These are phyloP conservation scores for Agrypnus murinus DNA, from an alignment of 2,888 invertebrate genomes.

Conservation along the genomic window DNA sequence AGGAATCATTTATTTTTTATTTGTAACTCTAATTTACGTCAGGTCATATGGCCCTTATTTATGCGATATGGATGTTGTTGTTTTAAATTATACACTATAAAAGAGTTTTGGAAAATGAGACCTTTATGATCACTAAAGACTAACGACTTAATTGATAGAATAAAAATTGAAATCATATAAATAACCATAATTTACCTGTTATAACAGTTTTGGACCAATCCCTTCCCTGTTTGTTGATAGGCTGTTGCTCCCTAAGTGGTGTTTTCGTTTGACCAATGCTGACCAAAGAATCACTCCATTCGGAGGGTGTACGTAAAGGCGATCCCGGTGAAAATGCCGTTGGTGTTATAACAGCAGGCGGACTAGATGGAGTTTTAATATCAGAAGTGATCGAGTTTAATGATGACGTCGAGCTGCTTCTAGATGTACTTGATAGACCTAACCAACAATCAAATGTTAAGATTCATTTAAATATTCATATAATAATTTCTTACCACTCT, in stretches of 20 bases:
- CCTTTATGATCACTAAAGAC: too few species aligned
- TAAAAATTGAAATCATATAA: background rate
- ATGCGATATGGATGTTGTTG: too few species aligned
- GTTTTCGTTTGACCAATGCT: constrained; percentile 72
- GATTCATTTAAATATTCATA: background rate
- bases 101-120: too few species aligned
- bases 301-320: constrained; percentile 72
- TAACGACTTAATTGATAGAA: too few species aligned
- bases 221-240: constrained; percentile 63
- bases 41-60: too few species aligned
- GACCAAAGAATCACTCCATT: constrained; percentile 73
- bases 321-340: constrained; percentile 67
- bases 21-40: too few species aligned
- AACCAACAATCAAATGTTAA: background rate
- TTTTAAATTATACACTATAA: too few species aligned
- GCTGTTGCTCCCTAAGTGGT: constrained; percentile 72
- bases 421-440: constrained; percentile 72
- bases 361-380: constrained; percentile 65
- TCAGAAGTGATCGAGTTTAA: constrained; percentile 75
- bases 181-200: constrained; percentile 44
- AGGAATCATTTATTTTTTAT: too few species aligned
- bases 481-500: constrained; percentile 60
- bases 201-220: constrained; percentile 64
- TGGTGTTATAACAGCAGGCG: constrained; percentile 64
- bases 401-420: constrained; percentile 80